phyloP scores from a whole-genome alignment of 1,140 invertebrate species.

The Drosophila lini region DNA sequence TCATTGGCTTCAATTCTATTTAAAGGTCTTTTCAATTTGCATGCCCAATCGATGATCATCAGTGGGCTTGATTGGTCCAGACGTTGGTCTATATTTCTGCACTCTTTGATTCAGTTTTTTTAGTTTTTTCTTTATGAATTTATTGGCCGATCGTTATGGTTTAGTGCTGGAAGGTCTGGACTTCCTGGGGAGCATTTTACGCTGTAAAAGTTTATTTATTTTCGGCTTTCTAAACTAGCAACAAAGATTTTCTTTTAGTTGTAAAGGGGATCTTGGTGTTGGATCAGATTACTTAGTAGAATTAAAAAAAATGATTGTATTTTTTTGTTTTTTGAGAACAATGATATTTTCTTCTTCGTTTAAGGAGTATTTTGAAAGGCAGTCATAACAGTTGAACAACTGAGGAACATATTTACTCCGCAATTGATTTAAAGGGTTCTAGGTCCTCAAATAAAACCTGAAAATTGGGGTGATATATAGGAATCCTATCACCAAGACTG shows the following conservation, averaged over 20 bases:
- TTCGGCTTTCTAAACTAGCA: constrained; percentile 13
- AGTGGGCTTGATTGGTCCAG: constrained; percentile 43
- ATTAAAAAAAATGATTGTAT: constrained; percentile 6
- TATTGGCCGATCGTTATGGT: constrained; percentile 55
- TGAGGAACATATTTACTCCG: not conserved
- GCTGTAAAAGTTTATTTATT: constrained; percentile 42
- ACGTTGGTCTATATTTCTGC: constrained; percentile 45
- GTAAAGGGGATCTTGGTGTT: not conserved
- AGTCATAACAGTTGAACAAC: constrained; percentile 22
- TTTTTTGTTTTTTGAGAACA: constrained; percentile 2
- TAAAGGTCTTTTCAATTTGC: constrained; percentile 81
- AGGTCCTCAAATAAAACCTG: not conserved
- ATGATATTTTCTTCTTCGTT: not conserved
- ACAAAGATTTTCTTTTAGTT: constrained; percentile 63
- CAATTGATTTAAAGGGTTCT: constrained; percentile 14
- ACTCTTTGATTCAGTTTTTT: constrained; percentile 51
- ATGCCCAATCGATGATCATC: constrained; percentile 51
- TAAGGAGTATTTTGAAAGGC: not conserved
- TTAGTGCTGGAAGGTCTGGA: constrained; percentile 51
- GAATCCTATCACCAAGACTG: not conserved
- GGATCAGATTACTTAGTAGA: constrained; percentile 11
- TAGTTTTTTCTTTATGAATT: constrained; percentile 47
- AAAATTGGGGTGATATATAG: not conserved
- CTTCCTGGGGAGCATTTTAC: constrained; percentile 53
- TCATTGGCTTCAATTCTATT: constrained; percentile 79